Conservation (phyloP, 1,140 invertebrate genomes). For the Acromyrmex charruanus region DNA sequence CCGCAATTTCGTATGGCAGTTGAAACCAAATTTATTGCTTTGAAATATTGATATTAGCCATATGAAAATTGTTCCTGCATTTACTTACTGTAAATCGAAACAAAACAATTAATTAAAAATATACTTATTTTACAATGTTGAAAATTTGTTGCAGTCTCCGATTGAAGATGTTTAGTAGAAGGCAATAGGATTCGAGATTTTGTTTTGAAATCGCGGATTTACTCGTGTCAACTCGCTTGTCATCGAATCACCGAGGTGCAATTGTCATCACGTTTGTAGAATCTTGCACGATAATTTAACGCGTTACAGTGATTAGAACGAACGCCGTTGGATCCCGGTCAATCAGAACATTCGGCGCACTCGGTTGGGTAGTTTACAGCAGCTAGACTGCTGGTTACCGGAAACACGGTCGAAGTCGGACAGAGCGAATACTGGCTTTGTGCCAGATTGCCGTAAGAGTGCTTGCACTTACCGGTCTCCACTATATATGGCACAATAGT, state of each 20-base stretch:
- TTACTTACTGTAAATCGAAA: not conserved
- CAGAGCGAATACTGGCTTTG: slow-evolving; percentile 77
- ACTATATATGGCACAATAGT: slow-evolving; percentile 78
- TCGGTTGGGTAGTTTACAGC: slow-evolving; percentile 75
- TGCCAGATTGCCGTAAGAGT: slow-evolving; percentile 82
- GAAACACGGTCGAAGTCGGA: slow-evolving; percentile 74
- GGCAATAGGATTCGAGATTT: not conserved
- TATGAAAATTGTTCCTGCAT: not conserved
- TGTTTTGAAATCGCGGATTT: not conserved
- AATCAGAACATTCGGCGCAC: slow-evolving; percentile 74
- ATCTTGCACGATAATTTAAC: slow-evolving; percentile 49
- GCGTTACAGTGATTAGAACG: slow-evolving; percentile 49
- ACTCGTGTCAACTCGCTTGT: not conserved
- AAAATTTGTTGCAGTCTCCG: not conserved
- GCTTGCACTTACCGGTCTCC: slow-evolving; percentile 83
- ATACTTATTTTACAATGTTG: not conserved
- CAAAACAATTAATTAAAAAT: not conserved
- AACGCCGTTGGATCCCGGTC: slow-evolving; percentile 71
- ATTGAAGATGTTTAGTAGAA: not conserved
- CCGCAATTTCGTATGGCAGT: not conserved
- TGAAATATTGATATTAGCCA: not conserved
- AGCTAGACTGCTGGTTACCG: slow-evolving; percentile 70
- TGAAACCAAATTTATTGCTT: not conserved
- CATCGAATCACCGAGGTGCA: slow-evolving; percentile 25
- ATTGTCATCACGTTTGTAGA: slow-evolving; percentile 25